Evolutionary conservation across 2,797 vertebrate species (phyloP), one percentile per base, ranked within the genome.

Genomic region (Odontamblyopus rebecca): DNA sequence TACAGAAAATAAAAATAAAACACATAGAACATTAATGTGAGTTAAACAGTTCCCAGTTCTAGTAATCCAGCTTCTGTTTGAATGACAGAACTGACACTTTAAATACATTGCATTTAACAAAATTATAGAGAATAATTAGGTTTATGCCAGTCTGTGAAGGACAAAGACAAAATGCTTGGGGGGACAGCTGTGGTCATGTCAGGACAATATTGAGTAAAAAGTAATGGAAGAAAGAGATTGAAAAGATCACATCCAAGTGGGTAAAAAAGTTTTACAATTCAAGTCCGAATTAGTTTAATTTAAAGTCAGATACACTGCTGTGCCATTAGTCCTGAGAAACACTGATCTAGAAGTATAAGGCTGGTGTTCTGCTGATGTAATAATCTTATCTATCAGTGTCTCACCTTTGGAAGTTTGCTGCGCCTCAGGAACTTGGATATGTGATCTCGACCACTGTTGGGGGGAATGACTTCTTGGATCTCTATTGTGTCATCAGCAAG

Each of bases 381-480:
- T 27, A 13, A 57, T 13, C 35, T 62, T 6, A 3, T 29, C 12
- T 59, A 13, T 29, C 48, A 27, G 29, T 38, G 29, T 19, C 84
- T 91, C 79, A 98, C 97, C 96, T 98, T 98, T 4, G 96, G 97
- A 70, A 99, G 89, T 71, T 95, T 97, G 84, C 91, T 82, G 75
- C 97, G 94, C 66, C 70, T 87, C 54, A 99, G 93, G 84, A 98
- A 97, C 62, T 93, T 91, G 1, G 94, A 75, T 57, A 79, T 41
- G 1, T 66, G 13, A 66, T 95, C 93, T 64, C 93, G 89, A 38
- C 96, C 95, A 6, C 94, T 93, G 85, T 96, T 96, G 2, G 79
- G 67, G n/a, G 89, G 72, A 54, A 90, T 18, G 15, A 95, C 50
- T 90, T 97, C 96, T 54, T 79, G 88, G 74, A 98, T 91, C 89